phyloP scores from a whole-genome alignment of 2,888 invertebrate genomes.

The Dasypolia templi region DNA sequence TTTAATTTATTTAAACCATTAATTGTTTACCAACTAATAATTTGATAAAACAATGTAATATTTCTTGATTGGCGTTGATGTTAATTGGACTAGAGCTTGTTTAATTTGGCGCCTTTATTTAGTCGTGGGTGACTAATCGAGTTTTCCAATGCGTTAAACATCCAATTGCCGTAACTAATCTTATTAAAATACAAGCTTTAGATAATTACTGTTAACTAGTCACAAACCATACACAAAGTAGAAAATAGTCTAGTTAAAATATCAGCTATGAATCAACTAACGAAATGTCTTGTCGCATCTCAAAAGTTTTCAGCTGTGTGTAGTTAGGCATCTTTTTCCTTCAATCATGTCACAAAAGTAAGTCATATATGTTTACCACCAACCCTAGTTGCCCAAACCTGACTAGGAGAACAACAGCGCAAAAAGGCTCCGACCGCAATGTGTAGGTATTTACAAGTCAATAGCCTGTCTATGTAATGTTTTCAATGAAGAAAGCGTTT shows the following conservation, averaged over 20 bases:
- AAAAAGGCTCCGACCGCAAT: constrained; percentile 33
- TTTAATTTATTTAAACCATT: background rate
- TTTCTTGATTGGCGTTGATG: constrained; percentile 2
- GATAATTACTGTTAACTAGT: background rate
- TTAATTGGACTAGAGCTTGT: constrained; percentile 25
- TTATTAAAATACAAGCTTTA: background rate
- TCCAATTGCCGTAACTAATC: constrained; percentile 30
- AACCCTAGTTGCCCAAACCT: constrained; percentile 17
- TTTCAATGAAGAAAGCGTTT: constrained; percentile 69
- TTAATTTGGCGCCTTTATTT: constrained; percentile 11
- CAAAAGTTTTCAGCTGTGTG: background rate
- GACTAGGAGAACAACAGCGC: constrained; percentile 26
- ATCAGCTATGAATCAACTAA: background rate
- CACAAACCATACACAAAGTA: background rate
- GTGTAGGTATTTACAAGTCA: constrained; percentile 64
- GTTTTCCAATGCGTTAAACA: constrained; percentile 34
- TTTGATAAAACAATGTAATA: background rate
- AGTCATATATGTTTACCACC: background rate
- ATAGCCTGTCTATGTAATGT: constrained; percentile 55
- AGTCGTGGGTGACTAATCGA: constrained; percentile 37
- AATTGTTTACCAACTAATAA: background rate
- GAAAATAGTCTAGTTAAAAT: background rate
- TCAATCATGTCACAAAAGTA: background rate
- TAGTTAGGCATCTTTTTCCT: background rate
- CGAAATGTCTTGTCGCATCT: background rate